Percentiles rank a stretch among this genome's conserved stretches.
These are phyloP conservation scores for Spongia lamella DNA, from an alignment of 37 sponge, comb jelly and placozoan genomes.

Conservation along the genomic window DNA sequence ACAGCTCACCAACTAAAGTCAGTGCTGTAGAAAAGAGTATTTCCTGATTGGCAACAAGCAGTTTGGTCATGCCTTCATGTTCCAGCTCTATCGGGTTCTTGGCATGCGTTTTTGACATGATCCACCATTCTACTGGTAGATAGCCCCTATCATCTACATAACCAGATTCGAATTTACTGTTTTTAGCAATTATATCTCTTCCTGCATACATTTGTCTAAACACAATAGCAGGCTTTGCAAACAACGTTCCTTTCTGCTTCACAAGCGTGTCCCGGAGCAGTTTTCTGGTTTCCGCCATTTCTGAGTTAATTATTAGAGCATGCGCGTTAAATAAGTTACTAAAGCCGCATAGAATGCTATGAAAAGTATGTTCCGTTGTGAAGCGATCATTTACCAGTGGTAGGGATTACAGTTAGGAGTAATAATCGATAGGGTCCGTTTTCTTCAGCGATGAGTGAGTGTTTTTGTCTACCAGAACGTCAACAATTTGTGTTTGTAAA, in stretches of 20 bases:
- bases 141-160: slow-evolving; percentile 63
- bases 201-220: slow-evolving; percentile 72
- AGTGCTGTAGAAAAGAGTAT: slow-evolving; percentile 51
- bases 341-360: not conserved
- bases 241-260: slow-evolving; percentile 62
- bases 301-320: too few species aligned
- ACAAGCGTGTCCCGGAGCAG: slow-evolving; percentile 10
- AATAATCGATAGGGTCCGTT: too few species aligned
- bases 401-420: not conserved
- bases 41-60: slow-evolving; percentile 21
- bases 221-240: slow-evolving; percentile 66
- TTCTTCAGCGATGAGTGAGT: too few species aligned
- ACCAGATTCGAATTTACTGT: slow-evolving; percentile 54
- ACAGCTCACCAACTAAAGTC: slow-evolving; percentile 45
- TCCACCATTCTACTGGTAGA: slow-evolving; percentile 92
- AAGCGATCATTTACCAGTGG: slow-evolving; percentile 8
- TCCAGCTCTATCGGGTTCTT: slow-evolving; percentile 48
- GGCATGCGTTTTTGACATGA: slow-evolving; percentile 83
- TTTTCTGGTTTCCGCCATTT: not conserved
- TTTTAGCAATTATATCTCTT: slow-evolving; percentile 72
- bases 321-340: too few species aligned
- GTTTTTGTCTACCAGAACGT: too few species aligned
- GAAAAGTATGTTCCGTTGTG: not conserved
- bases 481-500: too few species aligned
- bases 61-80: slow-evolving; percentile 73